Conservation (phyloP, 1,140 invertebrate genomes). For the Heliconius hewitsoni region DNA sequence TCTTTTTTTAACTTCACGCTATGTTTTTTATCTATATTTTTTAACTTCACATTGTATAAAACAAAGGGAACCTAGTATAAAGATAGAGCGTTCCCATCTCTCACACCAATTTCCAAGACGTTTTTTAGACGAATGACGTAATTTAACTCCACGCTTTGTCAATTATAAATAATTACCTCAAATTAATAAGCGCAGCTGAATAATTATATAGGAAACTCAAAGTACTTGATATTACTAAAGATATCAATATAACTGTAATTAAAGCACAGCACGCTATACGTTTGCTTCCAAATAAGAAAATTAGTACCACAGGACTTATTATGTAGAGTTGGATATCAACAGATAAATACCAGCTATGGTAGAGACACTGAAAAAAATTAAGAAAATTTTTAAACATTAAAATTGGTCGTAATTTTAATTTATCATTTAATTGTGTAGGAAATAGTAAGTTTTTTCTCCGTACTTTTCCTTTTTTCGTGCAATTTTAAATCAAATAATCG, state of each 20-base stretch:
- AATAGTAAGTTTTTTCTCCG: no score
- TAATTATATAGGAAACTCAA: conserved; percentile 35
- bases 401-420: no score
- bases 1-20: no score
- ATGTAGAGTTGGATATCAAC: conserved; percentile 88
- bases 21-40: background rate
- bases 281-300: conserved; percentile 54
- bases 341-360: conserved; percentile 81
- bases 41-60: background rate
- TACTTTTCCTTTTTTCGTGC: no score
- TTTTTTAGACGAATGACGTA: background rate
- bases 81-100: background rate
- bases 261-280: conserved; percentile 41
- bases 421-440: no score
- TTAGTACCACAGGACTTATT: conserved; percentile 79
- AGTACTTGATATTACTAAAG: conserved; percentile 22
- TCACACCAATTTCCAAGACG: background rate
- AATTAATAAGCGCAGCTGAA: conserved; percentile 27
- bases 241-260: background rate
- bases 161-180: conserved; percentile 40
- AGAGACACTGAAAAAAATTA: conserved; percentile 81
- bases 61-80: no score
- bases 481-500: no score
- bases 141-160: background rate
- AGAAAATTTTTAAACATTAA: no score